Conservation (phyloP, 2,888 invertebrate species). For the Siphonodentalium dalli region DNA sequence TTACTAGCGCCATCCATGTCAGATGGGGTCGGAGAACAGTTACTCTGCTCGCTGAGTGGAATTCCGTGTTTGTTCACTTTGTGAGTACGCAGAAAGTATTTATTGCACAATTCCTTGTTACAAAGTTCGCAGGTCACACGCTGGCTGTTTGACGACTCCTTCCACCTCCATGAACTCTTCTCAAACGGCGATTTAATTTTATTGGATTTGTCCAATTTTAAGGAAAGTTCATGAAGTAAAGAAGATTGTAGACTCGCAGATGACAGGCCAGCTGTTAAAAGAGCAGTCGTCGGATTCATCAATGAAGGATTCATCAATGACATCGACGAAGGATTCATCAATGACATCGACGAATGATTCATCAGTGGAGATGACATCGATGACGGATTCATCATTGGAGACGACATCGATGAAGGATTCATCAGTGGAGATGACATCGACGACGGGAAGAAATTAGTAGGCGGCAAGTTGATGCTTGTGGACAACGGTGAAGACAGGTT, state of each 20-base stretch:
- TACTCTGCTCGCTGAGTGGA: constrained; percentile 49
- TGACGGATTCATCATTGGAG: no score
- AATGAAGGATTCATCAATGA: no score
- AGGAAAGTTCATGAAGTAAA: background rate
- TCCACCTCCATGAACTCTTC: constrained; percentile 54
- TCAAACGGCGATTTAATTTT: constrained; percentile 35
- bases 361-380: no score
- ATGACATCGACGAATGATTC: no score
- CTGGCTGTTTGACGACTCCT: constrained; percentile 58
- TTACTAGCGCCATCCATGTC: constrained; percentile 52
- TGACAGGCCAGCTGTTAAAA: constrained; percentile 2
- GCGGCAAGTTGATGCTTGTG: no score
- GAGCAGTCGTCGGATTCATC: constrained; percentile 1
- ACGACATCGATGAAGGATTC: no score
- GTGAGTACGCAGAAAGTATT: constrained; percentile 65
- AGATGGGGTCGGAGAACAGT: constrained; percentile 45
- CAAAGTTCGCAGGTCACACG: constrained; percentile 63
- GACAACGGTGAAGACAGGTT: no score
- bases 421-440: no score
- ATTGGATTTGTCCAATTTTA: background rate
- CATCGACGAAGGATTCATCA: no score
- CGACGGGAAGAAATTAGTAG: no score
- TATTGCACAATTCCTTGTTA: constrained; percentile 65
- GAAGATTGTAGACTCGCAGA: no score
- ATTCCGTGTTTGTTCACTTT: constrained; percentile 65